Conservation (phyloP, 2,113 vertebrate species). For the Oostethus manadensis region DNA sequence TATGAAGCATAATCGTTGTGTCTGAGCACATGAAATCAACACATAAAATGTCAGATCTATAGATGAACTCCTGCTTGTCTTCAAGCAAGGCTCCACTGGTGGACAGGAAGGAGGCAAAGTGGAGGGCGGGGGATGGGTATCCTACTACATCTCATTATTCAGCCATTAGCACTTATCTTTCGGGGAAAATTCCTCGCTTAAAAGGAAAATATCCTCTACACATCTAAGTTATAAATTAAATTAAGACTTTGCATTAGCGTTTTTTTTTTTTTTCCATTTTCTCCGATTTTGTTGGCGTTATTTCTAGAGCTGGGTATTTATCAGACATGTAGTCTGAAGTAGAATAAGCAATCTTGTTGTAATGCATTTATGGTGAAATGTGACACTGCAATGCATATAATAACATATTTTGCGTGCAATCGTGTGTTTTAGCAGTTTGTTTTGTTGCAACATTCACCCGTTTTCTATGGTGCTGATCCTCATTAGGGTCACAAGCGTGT, state of each 20-base stretch:
- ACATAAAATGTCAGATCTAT: slow-evolving; percentile 20
- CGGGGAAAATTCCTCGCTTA: slow-evolving; percentile 44
- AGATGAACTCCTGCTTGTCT: slow-evolving; percentile 17
- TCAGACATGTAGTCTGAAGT: too few relatives aligned
- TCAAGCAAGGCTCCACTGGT: slow-evolving; percentile 9
- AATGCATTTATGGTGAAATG: slow-evolving; percentile 20
- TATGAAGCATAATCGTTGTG: slow-evolving; percentile 33
- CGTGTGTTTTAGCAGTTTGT: slow-evolving; percentile 21
- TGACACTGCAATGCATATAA: slow-evolving; percentile 15
- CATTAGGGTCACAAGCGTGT: too few relatives aligned
- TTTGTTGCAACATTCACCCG: too few relatives aligned
- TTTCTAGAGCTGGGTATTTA: too few relatives aligned
- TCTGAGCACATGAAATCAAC: slow-evolving; percentile 35
- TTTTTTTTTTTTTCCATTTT: slow-evolving; percentile 6
- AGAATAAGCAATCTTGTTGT: too few relatives aligned
- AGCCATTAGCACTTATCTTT: slow-evolving; percentile 53
- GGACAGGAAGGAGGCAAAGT: slow-evolving; percentile 2
- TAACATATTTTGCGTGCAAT: slow-evolving; percentile 18
- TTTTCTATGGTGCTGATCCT: too few relatives aligned
- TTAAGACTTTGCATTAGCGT: slow-evolving; percentile 37
- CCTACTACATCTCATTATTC: slow-evolving; percentile 53
- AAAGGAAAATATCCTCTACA: slow-evolving; percentile 34
- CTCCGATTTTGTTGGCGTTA: too few relatives aligned
- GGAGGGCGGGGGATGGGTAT: slow-evolving; percentile 17
- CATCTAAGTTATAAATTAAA: slow-evolving; percentile 45